Percentiles rank a stretch among this genome's conserved stretches.
These are phyloP conservation scores for Pyrrhia umbra DNA, from an alignment of 2,888 invertebrate species.

Conservation along the genomic window DNA sequence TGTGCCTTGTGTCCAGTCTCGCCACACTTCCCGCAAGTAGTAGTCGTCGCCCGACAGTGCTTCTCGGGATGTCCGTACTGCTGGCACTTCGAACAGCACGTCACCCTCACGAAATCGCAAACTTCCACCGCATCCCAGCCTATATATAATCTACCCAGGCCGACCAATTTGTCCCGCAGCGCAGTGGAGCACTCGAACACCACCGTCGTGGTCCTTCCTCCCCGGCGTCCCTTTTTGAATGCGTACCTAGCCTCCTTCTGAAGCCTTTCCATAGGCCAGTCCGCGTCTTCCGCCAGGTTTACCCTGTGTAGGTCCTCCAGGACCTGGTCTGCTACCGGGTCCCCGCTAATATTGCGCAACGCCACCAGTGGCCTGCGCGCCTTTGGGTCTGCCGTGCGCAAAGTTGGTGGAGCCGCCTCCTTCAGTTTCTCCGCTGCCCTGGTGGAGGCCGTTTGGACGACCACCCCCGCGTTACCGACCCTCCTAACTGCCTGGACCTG, in stretches of 20 bases:
- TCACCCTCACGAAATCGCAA: constrained; percentile 35
- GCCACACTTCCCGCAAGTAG: constrained; percentile 55
- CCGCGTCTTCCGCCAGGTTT: constrained; percentile 12
- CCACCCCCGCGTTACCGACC: constrained; percentile 1
- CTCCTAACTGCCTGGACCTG: neutral
- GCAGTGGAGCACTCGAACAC: neutral
- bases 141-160: constrained; percentile 15
- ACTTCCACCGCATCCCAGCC: constrained; percentile 48
- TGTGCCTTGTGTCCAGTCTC: constrained; percentile 50
- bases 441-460: constrained; percentile 4
- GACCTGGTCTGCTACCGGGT: fast-evolving
- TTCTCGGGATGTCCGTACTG: constrained; percentile 66
- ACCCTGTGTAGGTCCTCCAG: constrained; percentile 5
- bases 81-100: constrained; percentile 66
- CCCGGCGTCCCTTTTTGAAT: constrained; percentile 4
- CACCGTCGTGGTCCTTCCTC: constrained; percentile 5
- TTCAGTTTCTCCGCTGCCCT: neutral
- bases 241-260: neutral
- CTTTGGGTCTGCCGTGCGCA: fast-evolving
- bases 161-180: constrained; percentile 12
- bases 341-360: neutral
- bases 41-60: constrained; percentile 34
- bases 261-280: neutral
- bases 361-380: neutral
- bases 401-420: fast-evolving